Base-by-base conservation (phyloP, 2,888 invertebrate genomes). In the Rhagium mordax region DNA sequence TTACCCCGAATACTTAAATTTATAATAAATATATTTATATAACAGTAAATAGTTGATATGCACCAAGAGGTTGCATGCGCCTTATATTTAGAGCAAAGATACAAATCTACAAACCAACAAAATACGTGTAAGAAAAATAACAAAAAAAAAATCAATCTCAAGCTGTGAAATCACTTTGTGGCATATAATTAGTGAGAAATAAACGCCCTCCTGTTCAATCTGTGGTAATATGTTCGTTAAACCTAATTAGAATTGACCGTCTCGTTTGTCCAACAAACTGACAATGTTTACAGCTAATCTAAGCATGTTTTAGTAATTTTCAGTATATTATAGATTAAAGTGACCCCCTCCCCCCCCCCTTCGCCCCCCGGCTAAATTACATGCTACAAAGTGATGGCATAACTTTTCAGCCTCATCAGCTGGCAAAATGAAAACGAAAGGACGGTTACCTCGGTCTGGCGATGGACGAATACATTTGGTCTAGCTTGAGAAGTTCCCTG, bases 361-460 rank as follows among this genome's bases (percentile, higher is more conserved):
- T n/a, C n/a, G n/a, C n/a, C n/a, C n/a, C 3, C 24, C 6, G 24
- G 6, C 3, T 24, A 24, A 24, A 24, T 24, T 24, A 24, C 24
- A 24, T 55, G 24, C 24, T 18, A 59, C 33, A 59, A 59, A 33
- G 33, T 24, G 29, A 33, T 3, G 55, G 16, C 51, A 65, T 41
- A 48, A 7, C 20, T 51, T 51, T 10, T 51, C 49, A 51, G 13
- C 10, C 20, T 10, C 20, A 18, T 8, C 51, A 51, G 10, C 20
- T 18, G 20, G 5, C 18, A 20, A 5, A 51, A 51, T 51, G 47
- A 8, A 33, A 61, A 18, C 47, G 41, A 53, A 62, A 47, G 21
- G 55, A 61, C 33, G 10, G 7, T 79, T 83, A 84, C 84, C 84
- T 84, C 64, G 84, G 84, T 78, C 84, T 82, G 49, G 83, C 84